Evolutionary conservation across 2,113 vertebrate species (phyloP), one percentile per base, ranked within the genome.

Genomic region (Hippocampus abdominalis): DNA sequence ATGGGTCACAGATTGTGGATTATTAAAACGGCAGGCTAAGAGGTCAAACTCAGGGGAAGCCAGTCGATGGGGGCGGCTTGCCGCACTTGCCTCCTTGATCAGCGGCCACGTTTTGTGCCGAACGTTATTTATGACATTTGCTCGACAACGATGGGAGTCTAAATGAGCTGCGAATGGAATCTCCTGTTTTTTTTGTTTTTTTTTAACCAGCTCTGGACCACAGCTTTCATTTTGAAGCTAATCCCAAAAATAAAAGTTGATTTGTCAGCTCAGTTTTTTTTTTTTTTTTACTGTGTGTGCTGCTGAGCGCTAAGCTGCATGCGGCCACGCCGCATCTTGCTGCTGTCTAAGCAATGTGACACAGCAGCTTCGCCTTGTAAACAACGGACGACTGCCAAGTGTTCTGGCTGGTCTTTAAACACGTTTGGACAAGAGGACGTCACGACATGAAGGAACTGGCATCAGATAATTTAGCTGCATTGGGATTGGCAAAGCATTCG

Each of bases 21-120:
- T 91, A 89, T 91, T 91, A 85, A 87, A 85, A 83, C 76, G 76
- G 77, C 63, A 63, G 81, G 88, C 80, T 90, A 83, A 88, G 82
- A 90, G 89, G 88, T 90, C 89, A 90, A 73, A 72, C 77, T 76
- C 84, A 86, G 80, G 76, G 84, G 85, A 72, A 64, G 64, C 56
- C 62, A 13, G 73, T 61, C 51, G 62, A 65, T 68, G 70, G 40
- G 51, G 57, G 39, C 61, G 46, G 16, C 15, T 13, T 75, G 78
- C 42, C 66, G 71, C 78, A 70, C 73, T 74, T 85, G 78, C 79
- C 68, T 69, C 77, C 74, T 73, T 75, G 84, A 76, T 81, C 69
- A 65, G 61, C 61, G 20, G 20, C 61, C 4, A 18, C 36, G 5
- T 21, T 42, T 40, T 64, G 42, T 64, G 11, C 15, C 44, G 5